A percentile compares a stretch with the other conserved stretches of the same genome.
Evolutionary conservation across 2,113 vertebrate genomes (phyloP).

Genomic region (Genyomyrus donnyi): DNA sequence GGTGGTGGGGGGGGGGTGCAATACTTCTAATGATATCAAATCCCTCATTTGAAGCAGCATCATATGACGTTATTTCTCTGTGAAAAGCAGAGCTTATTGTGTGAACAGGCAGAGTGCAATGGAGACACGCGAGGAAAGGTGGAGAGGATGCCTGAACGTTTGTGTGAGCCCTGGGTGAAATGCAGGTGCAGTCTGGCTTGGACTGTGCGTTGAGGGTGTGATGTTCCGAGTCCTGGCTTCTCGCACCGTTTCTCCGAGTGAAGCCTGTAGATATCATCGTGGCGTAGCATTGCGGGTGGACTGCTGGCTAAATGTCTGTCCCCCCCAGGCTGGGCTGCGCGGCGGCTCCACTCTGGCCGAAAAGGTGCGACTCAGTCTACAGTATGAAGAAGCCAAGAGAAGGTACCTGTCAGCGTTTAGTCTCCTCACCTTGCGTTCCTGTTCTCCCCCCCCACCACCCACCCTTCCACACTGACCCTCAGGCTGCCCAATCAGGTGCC

Average conservation of each 20-base stretch:
- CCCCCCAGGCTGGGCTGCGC: slow-evolving; percentile 56
- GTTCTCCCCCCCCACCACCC: neutral
- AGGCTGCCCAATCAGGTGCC: neutral
- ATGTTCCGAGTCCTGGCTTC: neutral
- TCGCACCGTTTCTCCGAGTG: neutral
- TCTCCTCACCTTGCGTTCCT: neutral
- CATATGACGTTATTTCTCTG: slow-evolving; percentile 38
- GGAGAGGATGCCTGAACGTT: neutral
- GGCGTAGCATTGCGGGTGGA: neutral
- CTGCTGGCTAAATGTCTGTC: neutral
- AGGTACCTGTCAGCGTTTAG: slow-evolving; percentile 49
- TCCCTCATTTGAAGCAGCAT: slow-evolving; percentile 30
- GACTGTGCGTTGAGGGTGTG: neutral
- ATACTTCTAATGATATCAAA: slow-evolving; percentile 38
- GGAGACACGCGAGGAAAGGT: no score
- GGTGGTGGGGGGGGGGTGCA: neutral
- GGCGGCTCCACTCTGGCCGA: slow-evolving; percentile 68
- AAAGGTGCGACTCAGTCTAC: slow-evolving; percentile 73
- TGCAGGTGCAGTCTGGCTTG: neutral
- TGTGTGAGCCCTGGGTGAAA: neutral
- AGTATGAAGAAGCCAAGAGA: slow-evolving; percentile 74
- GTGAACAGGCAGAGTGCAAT: neutral
- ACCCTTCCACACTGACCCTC: neutral
- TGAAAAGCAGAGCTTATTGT: neutral
- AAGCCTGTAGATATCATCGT: neutral